A percentile compares a stretch with the other conserved stretches of the same genome.
These are phyloP conservation scores for Tachystola acroxantha DNA, from an alignment of 2,888 invertebrate genomes.

Conservation along the genomic window DNA sequence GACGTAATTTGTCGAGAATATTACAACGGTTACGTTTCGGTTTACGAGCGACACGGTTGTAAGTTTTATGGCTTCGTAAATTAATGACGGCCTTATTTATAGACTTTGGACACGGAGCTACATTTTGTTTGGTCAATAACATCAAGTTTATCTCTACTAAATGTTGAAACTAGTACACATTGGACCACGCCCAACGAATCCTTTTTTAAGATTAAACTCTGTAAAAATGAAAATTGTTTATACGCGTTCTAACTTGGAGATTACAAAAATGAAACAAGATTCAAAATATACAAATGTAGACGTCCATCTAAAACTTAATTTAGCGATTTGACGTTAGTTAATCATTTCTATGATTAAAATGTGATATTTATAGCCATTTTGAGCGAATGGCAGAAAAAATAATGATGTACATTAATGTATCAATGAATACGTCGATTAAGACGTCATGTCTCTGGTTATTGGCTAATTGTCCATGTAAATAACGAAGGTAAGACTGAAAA, in stretches of 20 bases:
- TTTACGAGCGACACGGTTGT: conserved; percentile 1
- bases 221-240: too few relatives aligned
- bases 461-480: conserved; percentile 59
- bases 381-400: conserved; percentile 11
- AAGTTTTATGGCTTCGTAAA: conserved; percentile 1
- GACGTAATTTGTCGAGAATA: background rate
- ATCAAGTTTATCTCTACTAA: background rate
- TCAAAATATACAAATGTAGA: too few relatives aligned
- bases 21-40: background rate
- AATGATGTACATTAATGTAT: conserved; percentile 17
- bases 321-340: conserved; percentile 5
- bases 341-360: conserved; percentile 27
- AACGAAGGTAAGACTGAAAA: conserved; percentile 69
- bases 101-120: background rate
- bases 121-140: too few relatives aligned
- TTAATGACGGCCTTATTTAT: background rate
- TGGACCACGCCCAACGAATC: background rate
- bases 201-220: too few relatives aligned
- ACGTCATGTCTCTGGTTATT: conserved; percentile 8
- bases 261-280: too few relatives aligned
- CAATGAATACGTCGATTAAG: conserved; percentile 17
- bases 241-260: too few relatives aligned
- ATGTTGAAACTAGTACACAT: background rate
- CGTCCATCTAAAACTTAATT: conserved; percentile 1
- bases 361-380: conserved; percentile 42